Conservation (phyloP, 2,888 invertebrate genomes). For the Yponomeuta evonymella region DNA sequence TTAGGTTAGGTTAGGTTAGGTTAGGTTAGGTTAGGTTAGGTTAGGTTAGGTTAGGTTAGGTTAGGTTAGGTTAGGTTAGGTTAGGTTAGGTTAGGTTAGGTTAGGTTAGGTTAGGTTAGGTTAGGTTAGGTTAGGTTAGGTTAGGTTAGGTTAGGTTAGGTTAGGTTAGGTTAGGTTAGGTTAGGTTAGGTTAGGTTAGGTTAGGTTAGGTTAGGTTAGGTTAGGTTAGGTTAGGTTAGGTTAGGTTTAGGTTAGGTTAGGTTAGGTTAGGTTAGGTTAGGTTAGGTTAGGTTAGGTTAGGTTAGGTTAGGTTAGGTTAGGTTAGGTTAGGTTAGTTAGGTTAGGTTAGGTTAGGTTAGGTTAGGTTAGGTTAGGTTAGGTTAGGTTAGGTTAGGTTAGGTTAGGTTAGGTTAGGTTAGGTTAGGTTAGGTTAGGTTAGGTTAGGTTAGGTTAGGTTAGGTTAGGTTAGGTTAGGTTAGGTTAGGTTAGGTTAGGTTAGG, state of each 20-base stretch:
- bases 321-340: slow-evolving; percentile 27
- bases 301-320: slow-evolving; percentile 19
- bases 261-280: slow-evolving; percentile 28
- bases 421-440: slow-evolving; percentile 22
- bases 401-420: slow-evolving; percentile 23
- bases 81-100: slow-evolving; percentile 30
- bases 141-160: slow-evolving; percentile 26
- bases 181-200: slow-evolving; percentile 30
- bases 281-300: slow-evolving; percentile 26
- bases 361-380: slow-evolving; percentile 29
- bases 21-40: slow-evolving; percentile 29
- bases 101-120: slow-evolving; percentile 31
- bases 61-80: slow-evolving; percentile 24
- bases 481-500: slow-evolving; percentile 22
- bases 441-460: slow-evolving; percentile 21
- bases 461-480: slow-evolving; percentile 19
- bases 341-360: slow-evolving; percentile 27
- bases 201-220: slow-evolving; percentile 19
- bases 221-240: slow-evolving; percentile 22
- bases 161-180: slow-evolving; percentile 25
- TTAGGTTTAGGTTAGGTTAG: slow-evolving; percentile 26
- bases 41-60: slow-evolving; percentile 23
- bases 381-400: slow-evolving; percentile 27
- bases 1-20: slow-evolving; percentile 28
- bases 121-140: slow-evolving; percentile 32